Base-by-base conservation (phyloP, 2,888 invertebrate species). In the Cataglyphis cursor region DNA sequence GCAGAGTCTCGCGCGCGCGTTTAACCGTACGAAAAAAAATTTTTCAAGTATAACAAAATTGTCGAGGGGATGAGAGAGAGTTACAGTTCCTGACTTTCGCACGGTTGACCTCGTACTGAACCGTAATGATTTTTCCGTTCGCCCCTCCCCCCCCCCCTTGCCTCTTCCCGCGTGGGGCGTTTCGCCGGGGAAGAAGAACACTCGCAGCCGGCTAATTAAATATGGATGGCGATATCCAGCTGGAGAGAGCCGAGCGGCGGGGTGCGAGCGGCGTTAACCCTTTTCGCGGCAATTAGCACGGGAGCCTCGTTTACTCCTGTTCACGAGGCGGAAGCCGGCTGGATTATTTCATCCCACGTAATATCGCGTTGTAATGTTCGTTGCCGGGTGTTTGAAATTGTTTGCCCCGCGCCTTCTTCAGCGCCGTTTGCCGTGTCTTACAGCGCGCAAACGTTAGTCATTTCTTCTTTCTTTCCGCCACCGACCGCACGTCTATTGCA, bases 331-430 rank as follows among this genome's bases (percentile, higher is more conserved):
- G 89, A 89, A 92, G 90, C 90, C 88, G 82, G 88, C 89, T 90
- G 93, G 93, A 94, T 94, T 93, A 93, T 94, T 94, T 93, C 92
- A 93, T 93, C 92, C 92, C 90, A 90, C 90, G 93, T 94, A 93
- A 94, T 93, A 93, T 93, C 92, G 92, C 89, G 91, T 92, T 93
- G 93, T 93, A 93, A 94, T 93, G 93, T 93, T 93, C 93, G 93
- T 92, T 90, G 92, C 93, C 93, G 92, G 93, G 92, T 93, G 93
- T 92, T 93, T 91, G 88, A 90, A 93, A 94, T 93, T 93, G 93
- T 93, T 93, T 92, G 92, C 92, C 35, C 76, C 88, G 87, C 87
- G 73, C 81, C 84, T 86, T 85, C 87, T 84, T 84, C 85, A 84
- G 21, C 72, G 82, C 41, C 62, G 80, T 85, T 86, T 73, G 41